A percentile compares a stretch with the other conserved stretches of the same genome.
Conservation (phyloP, 2,113 vertebrate species). For the Engraulis encrasicolus region DNA sequence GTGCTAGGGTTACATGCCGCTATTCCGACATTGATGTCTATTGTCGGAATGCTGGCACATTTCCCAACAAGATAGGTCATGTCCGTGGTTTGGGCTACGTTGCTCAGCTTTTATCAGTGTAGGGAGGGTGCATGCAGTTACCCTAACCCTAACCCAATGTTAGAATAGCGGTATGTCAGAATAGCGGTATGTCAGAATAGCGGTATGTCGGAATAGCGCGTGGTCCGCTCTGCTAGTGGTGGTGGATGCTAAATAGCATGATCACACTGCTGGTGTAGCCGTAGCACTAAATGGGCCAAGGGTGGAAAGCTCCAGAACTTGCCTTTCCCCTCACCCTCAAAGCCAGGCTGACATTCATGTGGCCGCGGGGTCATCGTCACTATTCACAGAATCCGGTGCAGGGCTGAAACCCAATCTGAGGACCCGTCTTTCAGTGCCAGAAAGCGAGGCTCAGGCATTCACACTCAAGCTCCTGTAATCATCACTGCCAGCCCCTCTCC, state of each 20-base stretch:
- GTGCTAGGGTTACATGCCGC: too few species aligned
- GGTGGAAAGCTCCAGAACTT: constrained; percentile 33
- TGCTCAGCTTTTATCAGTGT: too few species aligned
- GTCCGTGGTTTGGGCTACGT: too few species aligned
- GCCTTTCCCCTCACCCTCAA: not conserved
- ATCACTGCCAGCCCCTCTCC: constrained; percentile 1
- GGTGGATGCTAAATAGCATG: not conserved
- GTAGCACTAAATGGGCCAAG: not conserved
- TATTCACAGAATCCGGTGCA: constrained; percentile 43
- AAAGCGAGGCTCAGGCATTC: constrained; percentile 32
- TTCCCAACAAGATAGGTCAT: too few species aligned
- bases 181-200: too few species aligned
- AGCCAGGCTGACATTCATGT: constrained; percentile 33
- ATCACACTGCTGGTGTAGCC: not conserved
- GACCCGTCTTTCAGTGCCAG: constrained; percentile 14
- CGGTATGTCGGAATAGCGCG: too few species aligned
- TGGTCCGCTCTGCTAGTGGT: too few species aligned
- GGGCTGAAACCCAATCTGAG: constrained; percentile 47
- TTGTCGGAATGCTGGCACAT: too few species aligned
- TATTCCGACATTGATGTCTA: too few species aligned
- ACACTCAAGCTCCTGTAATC: constrained; percentile 17
- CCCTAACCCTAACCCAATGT: too few species aligned
- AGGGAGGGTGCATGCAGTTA: too few species aligned
- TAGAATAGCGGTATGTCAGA: too few species aligned
- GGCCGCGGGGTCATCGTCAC: constrained; percentile 47